Percentiles rank a stretch among this genome's conserved stretches.
These are phyloP conservation scores for Podilymbus podiceps DNA, from an alignment of 2,113 vertebrate genomes.

Conservation along the genomic window DNA sequence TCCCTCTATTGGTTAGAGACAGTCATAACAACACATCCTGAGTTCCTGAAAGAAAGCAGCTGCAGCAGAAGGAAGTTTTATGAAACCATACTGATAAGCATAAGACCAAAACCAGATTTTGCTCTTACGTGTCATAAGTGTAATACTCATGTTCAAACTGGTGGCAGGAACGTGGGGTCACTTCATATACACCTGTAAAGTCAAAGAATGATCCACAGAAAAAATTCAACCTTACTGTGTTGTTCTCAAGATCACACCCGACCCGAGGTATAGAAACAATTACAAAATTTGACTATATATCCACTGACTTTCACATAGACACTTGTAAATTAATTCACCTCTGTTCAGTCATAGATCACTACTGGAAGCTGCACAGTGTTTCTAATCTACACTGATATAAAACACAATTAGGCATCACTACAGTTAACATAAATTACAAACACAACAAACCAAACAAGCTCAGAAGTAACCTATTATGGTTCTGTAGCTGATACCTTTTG, in stretches of 20 bases:
- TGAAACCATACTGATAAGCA: background rate
- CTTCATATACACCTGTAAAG: slow-evolving; percentile 92
- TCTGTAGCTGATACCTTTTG: background rate
- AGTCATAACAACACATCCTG: background rate
- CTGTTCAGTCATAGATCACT: background rate
- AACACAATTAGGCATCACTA: background rate
- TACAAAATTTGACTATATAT: background rate
- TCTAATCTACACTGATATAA: background rate
- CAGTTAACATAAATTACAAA: background rate
- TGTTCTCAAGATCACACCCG: background rate
- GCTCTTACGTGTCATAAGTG: slow-evolving; percentile 94
- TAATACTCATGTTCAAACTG: slow-evolving; percentile 96
- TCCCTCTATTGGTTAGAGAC: background rate
- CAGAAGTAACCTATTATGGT: background rate
- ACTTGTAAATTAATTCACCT: background rate
- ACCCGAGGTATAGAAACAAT: background rate
- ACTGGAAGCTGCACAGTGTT: background rate
- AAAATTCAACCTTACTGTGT: background rate
- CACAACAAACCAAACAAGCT: background rate
- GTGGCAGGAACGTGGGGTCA: slow-evolving; percentile 97
- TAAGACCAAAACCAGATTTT: background rate
- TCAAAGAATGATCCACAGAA: background rate
- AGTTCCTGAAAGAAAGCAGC: background rate
- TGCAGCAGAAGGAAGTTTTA: background rate
- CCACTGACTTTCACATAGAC: background rate